Evolutionary conservation across 2,888 invertebrate species (phyloP), one percentile per base, ranked within the genome.

Genomic region (Tetranychus piercei): DNA sequence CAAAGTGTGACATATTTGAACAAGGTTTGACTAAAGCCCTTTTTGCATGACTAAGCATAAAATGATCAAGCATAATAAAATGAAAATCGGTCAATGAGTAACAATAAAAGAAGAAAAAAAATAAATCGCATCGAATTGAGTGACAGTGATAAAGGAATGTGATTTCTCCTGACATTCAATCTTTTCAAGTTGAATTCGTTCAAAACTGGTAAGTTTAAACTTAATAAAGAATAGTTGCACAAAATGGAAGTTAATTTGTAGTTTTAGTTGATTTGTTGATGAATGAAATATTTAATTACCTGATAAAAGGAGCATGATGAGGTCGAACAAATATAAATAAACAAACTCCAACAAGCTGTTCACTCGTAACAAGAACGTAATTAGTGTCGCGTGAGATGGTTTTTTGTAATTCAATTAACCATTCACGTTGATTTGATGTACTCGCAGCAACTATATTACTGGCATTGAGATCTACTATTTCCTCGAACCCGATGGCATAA

Each of bases 401-500:
- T 83, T 94, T 94, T 81, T 94, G 90, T 77, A 99, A 85, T 83
- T 96, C 95, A 79, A 91, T 91, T 77, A 93, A 92, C 97, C 99
- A 99, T 75, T 90, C 88, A 83, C 89, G 89, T 74, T 94, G 93
- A 84, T 95, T 94, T 80, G 92, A 92, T 71, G 89, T 88, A 82
- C 92, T 90, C 80, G 95, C 93, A 78, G 93, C 95, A 86, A 99
- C 89, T 79, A 99, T 97, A 82, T 99, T 99, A 79, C 92, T 90
- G 5, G 99, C 99, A 86, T 94, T 99, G 78, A 99, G 85, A 84
- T 99, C 99, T 11, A 99, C 97, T 79, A 99, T 96, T 86, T 99
- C 99, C 83, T 99, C 94, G 84, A 99, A 96, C 22, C 99, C 99
- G 81, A 99, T 90, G 1, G 95, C 96, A 85, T 90, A 97, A 77